These are phyloP conservation scores for Trichogramma evanescens DNA, from an alignment of 2,888 invertebrate genomes.

Conservation along the genomic window DNA sequence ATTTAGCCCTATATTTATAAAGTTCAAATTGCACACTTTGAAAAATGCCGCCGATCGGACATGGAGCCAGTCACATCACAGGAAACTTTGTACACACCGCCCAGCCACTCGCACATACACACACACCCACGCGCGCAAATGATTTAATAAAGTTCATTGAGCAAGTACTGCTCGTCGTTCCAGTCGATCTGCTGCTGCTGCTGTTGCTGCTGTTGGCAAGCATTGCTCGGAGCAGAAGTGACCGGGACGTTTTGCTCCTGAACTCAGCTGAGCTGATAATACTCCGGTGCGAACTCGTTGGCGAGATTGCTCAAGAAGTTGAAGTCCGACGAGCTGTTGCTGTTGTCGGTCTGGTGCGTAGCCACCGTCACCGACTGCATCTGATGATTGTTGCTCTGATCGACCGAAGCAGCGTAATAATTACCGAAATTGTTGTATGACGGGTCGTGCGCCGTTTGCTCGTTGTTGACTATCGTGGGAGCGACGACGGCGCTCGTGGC, in stretches of 20 bases:
- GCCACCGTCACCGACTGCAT: constrained; percentile 46
- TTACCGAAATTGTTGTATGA: constrained; percentile 2
- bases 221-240: constrained; percentile 2
- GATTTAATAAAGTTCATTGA: constrained; percentile 40
- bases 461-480: constrained; percentile 53
- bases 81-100: neutral
- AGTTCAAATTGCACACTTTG: too few relatives aligned
- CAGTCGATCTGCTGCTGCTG: constrained; percentile 35
- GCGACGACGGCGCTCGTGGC: constrained; percentile 48
- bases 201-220: constrained; percentile 2
- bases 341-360: constrained; percentile 64
- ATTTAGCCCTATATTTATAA: too few relatives aligned
- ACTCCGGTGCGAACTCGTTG: constrained; percentile 88
- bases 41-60: neutral
- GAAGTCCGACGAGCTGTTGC: constrained; percentile 89
- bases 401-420: constrained; percentile 65
- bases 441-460: constrained; percentile 52
- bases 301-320: constrained; percentile 88
- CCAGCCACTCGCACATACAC: neutral
- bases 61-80: neutral
- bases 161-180: constrained; percentile 43
- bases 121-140: constrained; percentile 13
- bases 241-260: constrained; percentile 33
- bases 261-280: constrained; percentile 68
- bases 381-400: constrained; percentile 68